These are phyloP conservation scores for Galaxea fascicularis DNA, from an alignment of 92 coral and sea anemone genomes.

Conservation along the genomic window DNA sequence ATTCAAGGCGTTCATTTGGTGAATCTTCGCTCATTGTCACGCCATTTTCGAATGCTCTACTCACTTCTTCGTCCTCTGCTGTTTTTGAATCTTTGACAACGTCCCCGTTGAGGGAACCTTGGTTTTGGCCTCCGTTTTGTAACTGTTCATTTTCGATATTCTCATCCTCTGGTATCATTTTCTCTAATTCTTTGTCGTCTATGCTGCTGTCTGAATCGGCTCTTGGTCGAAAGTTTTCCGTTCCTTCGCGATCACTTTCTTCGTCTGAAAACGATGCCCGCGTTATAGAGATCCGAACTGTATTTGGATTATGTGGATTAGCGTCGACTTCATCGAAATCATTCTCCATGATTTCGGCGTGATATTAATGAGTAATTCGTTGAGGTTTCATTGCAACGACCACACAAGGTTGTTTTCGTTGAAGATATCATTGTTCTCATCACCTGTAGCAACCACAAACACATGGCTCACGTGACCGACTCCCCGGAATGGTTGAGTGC, in stretches of 20 bases:
- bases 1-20: slow-evolving; percentile 28
- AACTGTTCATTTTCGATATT: slow-evolving; percentile 49
- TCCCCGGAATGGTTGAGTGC: not conserved
- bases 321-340: slow-evolving; percentile 39
- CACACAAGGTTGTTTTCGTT: slow-evolving; percentile 34
- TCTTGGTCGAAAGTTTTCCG: slow-evolving; percentile 18
- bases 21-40: slow-evolving; percentile 42
- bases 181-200: slow-evolving; percentile 53
- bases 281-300: slow-evolving; percentile 76
- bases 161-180: slow-evolving; percentile 33
- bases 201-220: slow-evolving; percentile 59
- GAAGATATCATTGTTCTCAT: slow-evolving; percentile 34
- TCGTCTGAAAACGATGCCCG: slow-evolving; percentile 79
- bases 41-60: slow-evolving; percentile 66
- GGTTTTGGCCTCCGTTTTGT: slow-evolving; percentile 30
- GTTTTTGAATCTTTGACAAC: slow-evolving; percentile 28
- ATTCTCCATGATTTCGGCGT: slow-evolving; percentile 76
- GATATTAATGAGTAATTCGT: slow-evolving; percentile 24
- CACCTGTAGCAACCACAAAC: slow-evolving; percentile 52
- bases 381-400: not conserved
- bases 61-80: slow-evolving; percentile 55
- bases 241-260: slow-evolving; percentile 62
- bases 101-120: not conserved
- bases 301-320: slow-evolving; percentile 55
- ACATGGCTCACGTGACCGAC: not conserved